Percentiles rank a stretch among this genome's conserved stretches.
Evolutionary conservation across 2,113 vertebrate species (phyloP).

Genomic region (Laterallus jamaicensis): DNA sequence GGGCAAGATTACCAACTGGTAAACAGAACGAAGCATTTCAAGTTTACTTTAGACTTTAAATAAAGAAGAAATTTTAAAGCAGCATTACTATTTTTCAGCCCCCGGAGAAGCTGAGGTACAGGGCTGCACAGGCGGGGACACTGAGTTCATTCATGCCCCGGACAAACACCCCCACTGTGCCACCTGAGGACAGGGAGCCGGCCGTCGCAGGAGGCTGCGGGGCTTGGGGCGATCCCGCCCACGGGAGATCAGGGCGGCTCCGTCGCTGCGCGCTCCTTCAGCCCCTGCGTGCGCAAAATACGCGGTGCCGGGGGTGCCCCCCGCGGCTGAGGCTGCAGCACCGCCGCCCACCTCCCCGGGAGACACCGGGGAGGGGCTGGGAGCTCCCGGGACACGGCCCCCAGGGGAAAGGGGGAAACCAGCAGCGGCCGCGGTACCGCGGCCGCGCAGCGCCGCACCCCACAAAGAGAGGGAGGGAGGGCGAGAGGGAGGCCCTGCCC

Average conservation of each 20-base stretch:
- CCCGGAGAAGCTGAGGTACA: background rate
- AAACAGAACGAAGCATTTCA: background rate
- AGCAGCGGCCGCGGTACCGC: conserved; percentile 47
- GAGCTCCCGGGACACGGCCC: conserved; percentile 70
- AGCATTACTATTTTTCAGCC: background rate
- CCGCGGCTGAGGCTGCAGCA: background rate
- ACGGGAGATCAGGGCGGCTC: background rate
- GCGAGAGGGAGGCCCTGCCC: background rate
- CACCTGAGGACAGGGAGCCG: conserved; percentile 68
- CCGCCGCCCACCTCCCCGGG: background rate
- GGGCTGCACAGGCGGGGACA: background rate
- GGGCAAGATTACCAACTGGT: background rate
- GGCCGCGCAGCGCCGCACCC: conserved; percentile 14
- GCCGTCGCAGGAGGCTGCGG: conserved; percentile 60
- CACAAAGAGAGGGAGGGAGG: background rate
- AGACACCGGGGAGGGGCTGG: background rate
- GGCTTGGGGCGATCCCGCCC: background rate
- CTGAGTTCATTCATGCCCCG: background rate
- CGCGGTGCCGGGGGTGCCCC: background rate
- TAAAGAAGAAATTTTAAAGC: background rate
- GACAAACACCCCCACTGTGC: background rate
- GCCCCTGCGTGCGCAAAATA: background rate
- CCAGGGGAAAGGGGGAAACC: conserved; percentile 74
- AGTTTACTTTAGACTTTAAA: conserved; percentile 43
- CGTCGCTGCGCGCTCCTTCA: background rate